Conservation (phyloP, 2,888 invertebrate genomes). For the Troides oblongomaculatus region DNA sequence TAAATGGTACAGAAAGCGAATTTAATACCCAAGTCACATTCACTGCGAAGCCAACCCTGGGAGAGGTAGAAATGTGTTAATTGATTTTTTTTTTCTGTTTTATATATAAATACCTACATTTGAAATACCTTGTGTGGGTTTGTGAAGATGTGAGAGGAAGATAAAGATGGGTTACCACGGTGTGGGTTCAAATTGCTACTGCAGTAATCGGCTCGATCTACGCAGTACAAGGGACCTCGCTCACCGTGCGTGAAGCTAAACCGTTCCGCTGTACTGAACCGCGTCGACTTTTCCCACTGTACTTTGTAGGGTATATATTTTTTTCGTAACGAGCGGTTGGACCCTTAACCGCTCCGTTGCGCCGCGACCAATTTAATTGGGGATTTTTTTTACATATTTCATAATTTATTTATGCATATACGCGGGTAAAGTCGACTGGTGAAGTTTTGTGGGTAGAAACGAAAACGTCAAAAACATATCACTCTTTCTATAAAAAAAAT, state of each 20-base stretch:
- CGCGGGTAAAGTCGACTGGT: too few relatives aligned
- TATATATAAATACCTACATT: not conserved
- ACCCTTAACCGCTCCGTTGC: conserved; percentile 44
- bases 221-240: conserved; percentile 55
- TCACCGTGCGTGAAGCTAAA: conserved; percentile 67
- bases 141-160: conserved; percentile 33
- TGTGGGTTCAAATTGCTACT: conserved; percentile 54
- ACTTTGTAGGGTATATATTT: conserved; percentile 41
- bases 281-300: conserved; percentile 70
- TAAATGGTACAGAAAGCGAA: too few relatives aligned
- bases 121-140: not conserved
- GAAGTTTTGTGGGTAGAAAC: too few relatives aligned
- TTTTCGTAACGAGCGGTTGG: conserved; percentile 56
- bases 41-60: too few relatives aligned
- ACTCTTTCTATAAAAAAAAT: too few relatives aligned
- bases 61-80: too few relatives aligned
- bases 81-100: too few relatives aligned
- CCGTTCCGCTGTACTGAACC: conserved; percentile 66
- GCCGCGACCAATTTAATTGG: conserved; percentile 33
- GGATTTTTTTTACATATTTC: conserved; percentile 17
- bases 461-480: too few relatives aligned
- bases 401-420: conserved; percentile 14
- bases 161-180: conserved; percentile 42
- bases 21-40: too few relatives aligned
- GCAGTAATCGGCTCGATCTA: conserved; percentile 67